These are phyloP conservation scores for Leptatherina wallacei DNA, from an alignment of 2,797 vertebrate species.

Conservation along the genomic window DNA sequence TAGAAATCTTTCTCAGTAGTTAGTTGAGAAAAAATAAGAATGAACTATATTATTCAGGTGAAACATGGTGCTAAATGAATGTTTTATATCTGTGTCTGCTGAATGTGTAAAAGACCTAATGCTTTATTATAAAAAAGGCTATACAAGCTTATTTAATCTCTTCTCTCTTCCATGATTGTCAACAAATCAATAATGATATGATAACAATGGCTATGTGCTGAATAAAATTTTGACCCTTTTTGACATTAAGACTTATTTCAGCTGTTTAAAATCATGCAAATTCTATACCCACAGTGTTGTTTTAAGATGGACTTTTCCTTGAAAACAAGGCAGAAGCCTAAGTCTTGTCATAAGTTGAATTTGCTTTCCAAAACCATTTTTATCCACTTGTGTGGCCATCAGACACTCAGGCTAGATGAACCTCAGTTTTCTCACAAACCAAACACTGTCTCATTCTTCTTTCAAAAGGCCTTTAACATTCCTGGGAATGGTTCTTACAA, in stretches of 20 bases:
- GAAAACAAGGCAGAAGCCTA: not conserved
- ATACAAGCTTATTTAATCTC: not conserved
- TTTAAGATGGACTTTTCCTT: constrained; percentile 5
- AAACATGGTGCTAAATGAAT: not conserved
- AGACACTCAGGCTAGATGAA: constrained; percentile 17
- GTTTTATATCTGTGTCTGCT: not conserved
- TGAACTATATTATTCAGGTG: not conserved
- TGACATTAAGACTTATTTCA: not conserved
- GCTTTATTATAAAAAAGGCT: too few relatives aligned
- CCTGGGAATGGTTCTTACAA: constrained; percentile 40
- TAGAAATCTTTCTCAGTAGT: too few relatives aligned
- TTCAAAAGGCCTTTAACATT: constrained; percentile 57
- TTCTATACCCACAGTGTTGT: not conserved
- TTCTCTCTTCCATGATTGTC: not conserved
- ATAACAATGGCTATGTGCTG: not conserved
- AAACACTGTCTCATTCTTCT: constrained; percentile 49
- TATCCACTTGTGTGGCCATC: constrained; percentile 72
- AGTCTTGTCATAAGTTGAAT: constrained; percentile 3
- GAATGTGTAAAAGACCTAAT: not conserved
- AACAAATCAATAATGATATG: not conserved
- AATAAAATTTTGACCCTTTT: not conserved
- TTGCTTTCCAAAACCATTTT: constrained; percentile 45
- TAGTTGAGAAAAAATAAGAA: not conserved
- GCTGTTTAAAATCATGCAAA: not conserved
- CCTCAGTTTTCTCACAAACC: constrained; percentile 48